Evolutionary conservation across 1,140 invertebrate species (phyloP), one percentile per base, ranked within the genome.

Genomic region (Listronotus bonariensis): DNA sequence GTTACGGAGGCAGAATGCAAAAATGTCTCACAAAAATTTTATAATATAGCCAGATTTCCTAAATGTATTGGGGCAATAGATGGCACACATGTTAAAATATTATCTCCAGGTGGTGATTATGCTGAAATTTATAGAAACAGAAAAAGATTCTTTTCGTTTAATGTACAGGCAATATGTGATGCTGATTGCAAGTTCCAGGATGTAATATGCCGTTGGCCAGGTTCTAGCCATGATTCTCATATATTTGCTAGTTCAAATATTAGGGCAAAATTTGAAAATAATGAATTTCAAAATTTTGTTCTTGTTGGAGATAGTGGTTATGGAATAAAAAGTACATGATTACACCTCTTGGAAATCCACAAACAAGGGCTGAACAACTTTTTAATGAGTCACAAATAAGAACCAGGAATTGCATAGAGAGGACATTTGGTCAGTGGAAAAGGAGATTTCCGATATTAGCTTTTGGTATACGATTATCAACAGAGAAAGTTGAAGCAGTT

Each of bases 161-260:
- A 80, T 66, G 72, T 79, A 0, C 77, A 80, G 72, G 62, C 68
- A 8, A 56, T 78, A 20, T 72, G 68, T 48, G 69, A 76, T 71
- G 34, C 68, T 6, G 36, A 72, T 41, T 42, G 71, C 9, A 15
- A 52, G 45, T 70, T 79, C 26, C 38, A 49, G 17, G 68, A 79
- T 57, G 65, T 79, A 43, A 75, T 79, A 9, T 67, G 70, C n/a
- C 67, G 77, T n/a, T 80, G 76, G 74, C 76, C 77, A 6, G 77
- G 76, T 11, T 70, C 66, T 40, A 58, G 62, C 6, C 77, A 78
- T 65, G 78, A 80, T 54, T 52, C 45, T 1, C 77, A 46, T n/a
- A 80, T 79, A 17, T 79, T 79, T 32, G 46, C 66, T 20, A 71
- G 70, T 53, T 68, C 45, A 41, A 36, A 10, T 64, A 31, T 73